Conservation (phyloP, 2,797 vertebrate species). For the Threskiornis aethiopicus region DNA sequence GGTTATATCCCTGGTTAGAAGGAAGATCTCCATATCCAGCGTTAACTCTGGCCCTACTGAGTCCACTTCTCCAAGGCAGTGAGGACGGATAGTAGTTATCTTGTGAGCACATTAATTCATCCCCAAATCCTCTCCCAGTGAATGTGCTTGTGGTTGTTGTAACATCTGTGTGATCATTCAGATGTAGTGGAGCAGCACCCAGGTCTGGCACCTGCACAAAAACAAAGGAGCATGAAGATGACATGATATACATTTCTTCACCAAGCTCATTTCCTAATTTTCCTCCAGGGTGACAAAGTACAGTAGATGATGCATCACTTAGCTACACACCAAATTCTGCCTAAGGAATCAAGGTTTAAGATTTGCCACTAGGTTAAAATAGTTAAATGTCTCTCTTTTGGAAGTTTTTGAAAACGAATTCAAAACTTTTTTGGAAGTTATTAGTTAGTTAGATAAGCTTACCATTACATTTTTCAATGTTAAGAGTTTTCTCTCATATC, state of each 20-base stretch:
- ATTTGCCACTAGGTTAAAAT: neutral
- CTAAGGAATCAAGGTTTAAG: neutral
- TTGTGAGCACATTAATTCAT: neutral
- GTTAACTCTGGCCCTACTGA: neutral
- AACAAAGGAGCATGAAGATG: neutral
- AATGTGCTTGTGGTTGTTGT: neutral
- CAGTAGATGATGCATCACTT: neutral
- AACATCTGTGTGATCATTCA: neutral
- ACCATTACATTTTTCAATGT: neutral
- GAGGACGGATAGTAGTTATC: neutral
- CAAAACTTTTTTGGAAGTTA: neutral
- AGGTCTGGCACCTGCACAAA: neutral
- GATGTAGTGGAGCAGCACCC: neutral
- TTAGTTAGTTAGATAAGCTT: neutral
- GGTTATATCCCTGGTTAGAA: neutral
- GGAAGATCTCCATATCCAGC: neutral
- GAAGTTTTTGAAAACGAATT: neutral
- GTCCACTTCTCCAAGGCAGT: neutral
- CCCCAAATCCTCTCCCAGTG: neutral
- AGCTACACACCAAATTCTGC: neutral
- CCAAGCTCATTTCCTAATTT: neutral
- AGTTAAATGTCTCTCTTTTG: neutral
- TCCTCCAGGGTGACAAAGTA: neutral
- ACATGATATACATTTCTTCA: fast-evolving
- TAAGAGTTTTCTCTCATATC: neutral